Base-by-base conservation (phyloP, 2,113 vertebrate species). In the Ammodramus savannarum region DNA sequence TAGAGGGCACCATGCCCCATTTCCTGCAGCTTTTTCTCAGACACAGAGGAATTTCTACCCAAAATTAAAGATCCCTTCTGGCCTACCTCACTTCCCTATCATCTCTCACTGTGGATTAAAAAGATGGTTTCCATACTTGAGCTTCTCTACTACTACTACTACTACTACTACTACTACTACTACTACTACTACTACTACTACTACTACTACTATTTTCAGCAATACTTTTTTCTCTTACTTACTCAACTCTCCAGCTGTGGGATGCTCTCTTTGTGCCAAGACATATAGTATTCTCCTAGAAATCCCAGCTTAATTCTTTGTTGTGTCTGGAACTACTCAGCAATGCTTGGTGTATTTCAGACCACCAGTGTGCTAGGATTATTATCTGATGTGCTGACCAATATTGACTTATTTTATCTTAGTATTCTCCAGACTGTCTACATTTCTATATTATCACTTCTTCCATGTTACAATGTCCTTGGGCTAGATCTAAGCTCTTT, bases 401-500 rank as follows among this genome's bases (percentile, higher is more conserved):
- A 51, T 90, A 84, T 13, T 75, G 61, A 87, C 21, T 84, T 71
- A 18, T 63, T 94, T 88, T 84, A 69, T 51, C 46, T 92, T 77
- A 39, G 38, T 44, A 52, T 87, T 87, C 61, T 93, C 39, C 31
- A 82, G 59, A 43, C 23, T 36, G 18, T 59, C 84, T 55, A 25
- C 14, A 51, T 81, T 92, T 95, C 34, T 87, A 20, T 80, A 62
- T 67, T 92, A 94, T 68, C 84, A 36, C 52, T 78, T 85, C 18
- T 85, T 34, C 13, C 44, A 51, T 0, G 0, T 71, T 95, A 68
- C n/a, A 72, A 57, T 82, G 74, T 72, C 58, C n/a, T 82, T 79
- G 69, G 48, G 74, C 43, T 87, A 65, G 31, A 82, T 72, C 27
- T 85, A 67, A 84, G 65, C 44, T 79, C 11, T 69, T 85, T 73